Evolutionary conservation across 2,797 vertebrate species (phyloP).

Genomic region (Neoniphon sammara): DNA sequence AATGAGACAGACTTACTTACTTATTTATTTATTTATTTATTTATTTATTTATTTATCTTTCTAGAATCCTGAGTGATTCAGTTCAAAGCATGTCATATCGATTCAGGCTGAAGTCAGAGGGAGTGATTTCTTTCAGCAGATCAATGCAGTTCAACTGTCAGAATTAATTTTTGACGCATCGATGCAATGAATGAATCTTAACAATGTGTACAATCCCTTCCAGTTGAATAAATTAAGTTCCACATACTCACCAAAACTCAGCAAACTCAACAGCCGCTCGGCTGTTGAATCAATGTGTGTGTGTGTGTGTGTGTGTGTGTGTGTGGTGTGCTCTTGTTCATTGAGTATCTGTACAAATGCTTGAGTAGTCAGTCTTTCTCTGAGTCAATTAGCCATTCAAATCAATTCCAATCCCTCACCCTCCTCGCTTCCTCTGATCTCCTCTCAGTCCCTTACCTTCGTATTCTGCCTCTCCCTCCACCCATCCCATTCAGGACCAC

Average conservation of each 20-base stretch:
- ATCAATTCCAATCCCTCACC: slow-evolving; percentile 6
- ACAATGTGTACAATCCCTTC: too few species aligned
- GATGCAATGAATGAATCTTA: too few species aligned
- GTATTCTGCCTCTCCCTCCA: neutral
- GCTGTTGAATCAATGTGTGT: neutral
- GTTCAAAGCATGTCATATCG: too few species aligned
- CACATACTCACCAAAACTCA: slow-evolving; percentile 1
- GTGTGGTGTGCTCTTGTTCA: slow-evolving; percentile 5
- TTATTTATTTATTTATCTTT: too few species aligned
- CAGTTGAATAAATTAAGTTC: too few species aligned
- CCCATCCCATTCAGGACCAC: slow-evolving; percentile 87
- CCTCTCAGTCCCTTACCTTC: neutral
- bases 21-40: too few species aligned
- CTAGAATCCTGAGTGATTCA: too few species aligned
- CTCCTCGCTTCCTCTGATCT: neutral
- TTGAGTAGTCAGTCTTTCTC: neutral
- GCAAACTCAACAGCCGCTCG: neutral
- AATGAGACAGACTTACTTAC: too few species aligned
- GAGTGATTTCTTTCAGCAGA: too few species aligned
- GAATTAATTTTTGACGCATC: too few species aligned
- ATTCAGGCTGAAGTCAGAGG: too few species aligned
- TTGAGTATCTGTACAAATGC: neutral
- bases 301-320: neutral
- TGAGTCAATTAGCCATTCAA: neutral
- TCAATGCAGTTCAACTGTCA: too few species aligned